Evolutionary conservation across 2,888 invertebrate genomes (phyloP), one percentile per base, ranked within the genome.

Genomic region (Lepidochrysops patricia): DNA sequence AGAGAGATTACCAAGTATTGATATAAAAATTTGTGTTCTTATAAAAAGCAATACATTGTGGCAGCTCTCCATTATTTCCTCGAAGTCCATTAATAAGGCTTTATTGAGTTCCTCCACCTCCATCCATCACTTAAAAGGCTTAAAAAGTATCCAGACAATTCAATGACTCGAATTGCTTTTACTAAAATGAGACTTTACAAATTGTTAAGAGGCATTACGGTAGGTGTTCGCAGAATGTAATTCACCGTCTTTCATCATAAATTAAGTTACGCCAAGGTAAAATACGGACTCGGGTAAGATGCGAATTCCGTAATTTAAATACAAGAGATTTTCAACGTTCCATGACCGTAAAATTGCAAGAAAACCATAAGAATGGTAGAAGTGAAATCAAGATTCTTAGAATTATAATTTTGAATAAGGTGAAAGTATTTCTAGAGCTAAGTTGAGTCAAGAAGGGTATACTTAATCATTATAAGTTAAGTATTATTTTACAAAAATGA

Each of bases 221-320:
- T 27, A 27, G 27, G 52, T 52, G 26, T 52, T 52, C 13, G 9
- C 52, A 15, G 52, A 52, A 52, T 27, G 52, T 52, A 26, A 52
- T 26, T 52, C 27, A 26, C n/a, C 27, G 52, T 52, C 52, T 52
- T 52, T 52, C 27, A 52, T 52, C 52, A 27, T 52, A 26, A 52
- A 52, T 52, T 52, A 52, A 52, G 27, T 52, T 52, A 52, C 52
- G 27, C 27, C 52, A 52, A 52, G 52, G 52, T 52, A 26, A 52
- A 52, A 13, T 52, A 52, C 52, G 52, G 13, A 13, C 48, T 12
- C n/a, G 54, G 48, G 58, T 56, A 57, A 34, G 35, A 25, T 9
- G 34, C 48, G 27, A 48, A 56, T 58, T 58, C 52, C 43, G 27
- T 57, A 59, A 59, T 61, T 61, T 58, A 57, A 58, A 57, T 23